Percentiles rank a stretch among this genome's conserved stretches.
These are phyloP conservation scores for Stictocephala bisonia DNA, from an alignment of 2,888 invertebrate species.

Conservation along the genomic window DNA sequence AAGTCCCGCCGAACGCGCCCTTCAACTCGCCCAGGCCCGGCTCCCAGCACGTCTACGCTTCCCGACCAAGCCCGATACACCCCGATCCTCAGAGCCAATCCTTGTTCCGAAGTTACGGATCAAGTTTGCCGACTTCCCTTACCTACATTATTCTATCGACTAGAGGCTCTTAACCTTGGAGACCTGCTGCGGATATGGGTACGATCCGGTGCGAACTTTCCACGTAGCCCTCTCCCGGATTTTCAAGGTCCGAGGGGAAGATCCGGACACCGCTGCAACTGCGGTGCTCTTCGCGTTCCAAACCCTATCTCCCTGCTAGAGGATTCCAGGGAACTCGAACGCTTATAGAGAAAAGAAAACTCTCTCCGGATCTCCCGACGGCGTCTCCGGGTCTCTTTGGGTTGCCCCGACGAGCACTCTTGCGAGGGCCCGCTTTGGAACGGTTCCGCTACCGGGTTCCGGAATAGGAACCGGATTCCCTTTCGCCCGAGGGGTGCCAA, in stretches of 20 bases:
- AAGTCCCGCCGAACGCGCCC: too few relatives aligned
- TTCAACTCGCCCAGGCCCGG: slow-evolving; percentile 55
- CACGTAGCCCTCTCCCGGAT: slow-evolving; percentile 61
- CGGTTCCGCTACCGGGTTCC: slow-evolving; percentile 70
- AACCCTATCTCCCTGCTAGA: slow-evolving; percentile 60
- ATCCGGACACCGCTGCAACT: slow-evolving; percentile 65
- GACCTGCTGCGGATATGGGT: slow-evolving; percentile 82
- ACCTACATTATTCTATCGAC: slow-evolving; percentile 76
- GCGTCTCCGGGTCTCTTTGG: slow-evolving; percentile 69
- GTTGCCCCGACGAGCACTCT: slow-evolving; percentile 64
- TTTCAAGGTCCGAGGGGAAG: slow-evolving; percentile 64
- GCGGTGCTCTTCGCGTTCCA: slow-evolving; percentile 65
- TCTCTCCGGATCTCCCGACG: slow-evolving; percentile 63
- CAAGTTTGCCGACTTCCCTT: slow-evolving; percentile 77
- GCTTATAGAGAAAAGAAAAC: slow-evolving; percentile 58
- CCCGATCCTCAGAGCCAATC: slow-evolving; percentile 78
- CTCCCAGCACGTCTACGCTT: slow-evolving; percentile 51
- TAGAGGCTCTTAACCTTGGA: slow-evolving; percentile 78
- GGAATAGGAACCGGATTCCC: slow-evolving; percentile 71
- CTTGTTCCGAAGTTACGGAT: slow-evolving; percentile 76
- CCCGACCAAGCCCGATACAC: slow-evolving; percentile 69
- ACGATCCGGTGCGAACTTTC: slow-evolving; percentile 68
- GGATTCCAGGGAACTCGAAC: slow-evolving; percentile 59
- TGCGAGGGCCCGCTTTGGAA: slow-evolving; percentile 50
- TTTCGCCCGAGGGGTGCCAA: slow-evolving; percentile 65